Conservation (phyloP, 2,888 invertebrate genomes). For the Eilema sororculum region DNA sequence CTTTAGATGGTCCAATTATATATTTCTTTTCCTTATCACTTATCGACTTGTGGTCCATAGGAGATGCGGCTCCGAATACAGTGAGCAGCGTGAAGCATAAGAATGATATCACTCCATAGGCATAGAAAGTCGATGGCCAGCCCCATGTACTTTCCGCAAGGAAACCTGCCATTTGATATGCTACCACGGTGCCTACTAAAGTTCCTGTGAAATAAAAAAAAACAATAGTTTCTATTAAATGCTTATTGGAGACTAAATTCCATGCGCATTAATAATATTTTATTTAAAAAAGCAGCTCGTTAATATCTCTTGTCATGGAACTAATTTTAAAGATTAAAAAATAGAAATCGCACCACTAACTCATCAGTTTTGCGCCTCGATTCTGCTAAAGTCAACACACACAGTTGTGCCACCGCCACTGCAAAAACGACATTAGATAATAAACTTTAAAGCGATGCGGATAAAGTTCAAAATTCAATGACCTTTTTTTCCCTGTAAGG, state of each 20-base stretch:
- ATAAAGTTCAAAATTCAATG: no score
- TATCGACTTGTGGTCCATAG: constrained; percentile 74
- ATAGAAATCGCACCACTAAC: no score
- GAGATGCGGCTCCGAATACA: constrained; percentile 79
- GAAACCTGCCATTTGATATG: constrained; percentile 88
- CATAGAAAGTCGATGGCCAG: constrained; percentile 90
- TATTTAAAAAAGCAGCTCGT: no score
- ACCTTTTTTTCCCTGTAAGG: no score
- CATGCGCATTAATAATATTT: no score
- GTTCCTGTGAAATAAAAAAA: constrained; percentile 76
- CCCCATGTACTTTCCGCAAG: constrained; percentile 85
- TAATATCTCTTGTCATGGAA: no score
- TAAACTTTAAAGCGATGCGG: no score
- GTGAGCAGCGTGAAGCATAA: constrained; percentile 77
- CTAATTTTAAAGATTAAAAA: no score
- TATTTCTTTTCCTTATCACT: constrained; percentile 77
- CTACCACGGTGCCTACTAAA: constrained; percentile 89
- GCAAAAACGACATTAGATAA: no score
- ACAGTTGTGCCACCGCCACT: no score
- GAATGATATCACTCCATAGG: constrained; percentile 83
- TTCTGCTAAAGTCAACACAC: no score
- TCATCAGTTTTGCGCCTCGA: no score
- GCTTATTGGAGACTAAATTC: neutral
- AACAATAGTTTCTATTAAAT: neutral
- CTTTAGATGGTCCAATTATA: constrained; percentile 66